Conservation (phyloP, 2,797 vertebrate species). For the Esox masquinongy region DNA sequence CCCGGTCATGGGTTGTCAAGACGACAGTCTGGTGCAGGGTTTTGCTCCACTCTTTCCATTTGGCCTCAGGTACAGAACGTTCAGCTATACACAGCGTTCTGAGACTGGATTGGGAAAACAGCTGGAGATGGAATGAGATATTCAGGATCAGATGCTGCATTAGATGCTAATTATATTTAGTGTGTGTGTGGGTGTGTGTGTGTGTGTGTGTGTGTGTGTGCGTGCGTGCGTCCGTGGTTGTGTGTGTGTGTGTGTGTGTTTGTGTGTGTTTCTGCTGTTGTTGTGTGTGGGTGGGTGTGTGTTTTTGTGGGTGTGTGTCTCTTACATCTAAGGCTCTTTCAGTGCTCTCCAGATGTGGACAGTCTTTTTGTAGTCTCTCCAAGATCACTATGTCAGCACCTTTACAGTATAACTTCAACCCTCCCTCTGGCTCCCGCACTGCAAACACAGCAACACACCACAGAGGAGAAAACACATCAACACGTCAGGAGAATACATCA, state of each 20-base stretch:
- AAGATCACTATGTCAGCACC: slow-evolving; percentile 90
- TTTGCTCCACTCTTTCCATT: slow-evolving; percentile 78
- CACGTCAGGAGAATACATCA: slow-evolving; percentile 11
- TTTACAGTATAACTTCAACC: slow-evolving; percentile 89
- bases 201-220: neutral
- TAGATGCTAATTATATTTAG: neutral
- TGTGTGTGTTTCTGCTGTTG: neutral
- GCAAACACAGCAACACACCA: slow-evolving; percentile 8
- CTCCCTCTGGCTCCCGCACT: slow-evolving; percentile 88
- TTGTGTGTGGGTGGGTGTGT: neutral
- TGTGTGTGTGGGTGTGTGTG: neutral
- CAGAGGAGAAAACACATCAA: neutral
- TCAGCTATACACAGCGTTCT: slow-evolving; percentile 90
- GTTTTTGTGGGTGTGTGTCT: neutral
- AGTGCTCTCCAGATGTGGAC: slow-evolving; percentile 58
- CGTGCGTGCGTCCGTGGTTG: neutral
- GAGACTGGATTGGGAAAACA: slow-evolving; percentile 85
- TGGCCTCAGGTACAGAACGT: slow-evolving; percentile 77
- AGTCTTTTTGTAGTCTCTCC: slow-evolving; percentile 73
- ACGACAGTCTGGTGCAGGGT: slow-evolving; percentile 65
- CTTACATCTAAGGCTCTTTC: slow-evolving; percentile 84
- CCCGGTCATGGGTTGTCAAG: slow-evolving; percentile 67
- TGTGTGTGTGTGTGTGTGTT: neutral
- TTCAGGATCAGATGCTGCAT: neutral
- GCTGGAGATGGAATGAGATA: slow-evolving; percentile 45